phyloP scores from a whole-genome alignment of 2,888 invertebrate species.

The Prosopocoilus inquinatus region DNA sequence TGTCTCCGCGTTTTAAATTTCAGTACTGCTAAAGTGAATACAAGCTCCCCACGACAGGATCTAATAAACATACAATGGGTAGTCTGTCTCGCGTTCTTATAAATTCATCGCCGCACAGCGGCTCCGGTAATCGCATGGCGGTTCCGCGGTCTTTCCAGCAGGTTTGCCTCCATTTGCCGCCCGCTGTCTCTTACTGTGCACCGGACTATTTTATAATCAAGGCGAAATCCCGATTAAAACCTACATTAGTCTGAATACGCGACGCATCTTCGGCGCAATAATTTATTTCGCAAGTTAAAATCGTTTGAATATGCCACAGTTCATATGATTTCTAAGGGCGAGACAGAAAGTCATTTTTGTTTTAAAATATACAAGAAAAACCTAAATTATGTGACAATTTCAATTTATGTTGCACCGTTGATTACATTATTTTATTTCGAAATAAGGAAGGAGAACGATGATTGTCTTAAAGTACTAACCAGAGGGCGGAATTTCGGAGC shows the following conservation, averaged over 20 bases:
- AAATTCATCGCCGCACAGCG: constrained; percentile 23
- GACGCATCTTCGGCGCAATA: background rate
- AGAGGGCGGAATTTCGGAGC: no score
- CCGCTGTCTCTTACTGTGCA: constrained; percentile 3
- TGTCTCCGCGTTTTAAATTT: constrained; percentile 13
- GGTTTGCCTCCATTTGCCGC: constrained; percentile 8
- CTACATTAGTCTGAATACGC: constrained; percentile 19
- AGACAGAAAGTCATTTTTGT: no score
- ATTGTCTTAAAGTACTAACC: no score
- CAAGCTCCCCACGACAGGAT: constrained; percentile 21
- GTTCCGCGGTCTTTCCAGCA: background rate
- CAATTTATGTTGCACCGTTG: no score
- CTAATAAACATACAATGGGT: constrained; percentile 34
- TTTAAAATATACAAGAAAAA: no score
- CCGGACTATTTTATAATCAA: constrained; percentile 26
- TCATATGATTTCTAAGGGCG: no score
- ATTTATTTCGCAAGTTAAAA: no score
- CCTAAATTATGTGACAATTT: no score
- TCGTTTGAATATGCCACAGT: no score
- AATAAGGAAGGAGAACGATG: no score
- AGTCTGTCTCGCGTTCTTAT: constrained; percentile 23
- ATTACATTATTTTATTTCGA: no score
- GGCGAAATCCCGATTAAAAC: constrained; percentile 29
- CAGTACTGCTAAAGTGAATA: constrained; percentile 16
- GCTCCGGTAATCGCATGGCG: background rate